Percentiles rank a stretch among this genome's conserved stretches.
Conservation (phyloP, 2,888 invertebrate species). For the Apamea crenata region DNA sequence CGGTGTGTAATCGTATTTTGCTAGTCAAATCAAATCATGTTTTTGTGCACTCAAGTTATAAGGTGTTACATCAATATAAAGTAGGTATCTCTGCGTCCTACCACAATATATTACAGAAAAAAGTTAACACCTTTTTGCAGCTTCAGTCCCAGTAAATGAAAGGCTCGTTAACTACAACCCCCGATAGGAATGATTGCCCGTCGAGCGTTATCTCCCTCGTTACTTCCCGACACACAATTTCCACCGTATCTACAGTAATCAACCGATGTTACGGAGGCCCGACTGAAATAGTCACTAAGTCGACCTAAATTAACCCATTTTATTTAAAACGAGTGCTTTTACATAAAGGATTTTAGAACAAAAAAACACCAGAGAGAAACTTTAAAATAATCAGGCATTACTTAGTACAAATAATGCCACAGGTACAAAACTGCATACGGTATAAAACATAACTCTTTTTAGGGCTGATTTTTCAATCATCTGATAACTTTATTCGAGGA, state of each 20-base stretch:
- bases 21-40: background rate
- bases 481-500: too few species aligned
- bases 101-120: background rate
- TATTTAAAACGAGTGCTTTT: constrained; percentile 2
- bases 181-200: constrained; percentile 36
- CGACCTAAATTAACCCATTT: constrained; percentile 12
- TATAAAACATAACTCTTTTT: too few species aligned
- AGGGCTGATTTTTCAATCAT: too few species aligned
- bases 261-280: constrained; percentile 17
- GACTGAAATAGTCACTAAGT: constrained; percentile 26
- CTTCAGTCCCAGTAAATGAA: constrained; percentile 10
- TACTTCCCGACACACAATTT: constrained; percentile 38
- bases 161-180: constrained; percentile 31
- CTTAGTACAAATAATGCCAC: background rate
- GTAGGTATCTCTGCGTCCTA: background rate
- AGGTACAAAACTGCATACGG: too few species aligned
- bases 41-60: background rate
- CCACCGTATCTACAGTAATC: constrained; percentile 23
- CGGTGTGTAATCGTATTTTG: too few species aligned
- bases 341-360: background rate
- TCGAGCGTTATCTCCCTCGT: constrained; percentile 36
- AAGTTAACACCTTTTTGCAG: constrained; percentile 13
- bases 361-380: background rate
- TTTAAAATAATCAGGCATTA: background rate
- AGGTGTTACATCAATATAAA: background rate